Evolutionary conservation across 23 tunicate species (phyloP), one percentile per base, ranked within the genome.

Genomic region (Diplosoma virens): DNA sequence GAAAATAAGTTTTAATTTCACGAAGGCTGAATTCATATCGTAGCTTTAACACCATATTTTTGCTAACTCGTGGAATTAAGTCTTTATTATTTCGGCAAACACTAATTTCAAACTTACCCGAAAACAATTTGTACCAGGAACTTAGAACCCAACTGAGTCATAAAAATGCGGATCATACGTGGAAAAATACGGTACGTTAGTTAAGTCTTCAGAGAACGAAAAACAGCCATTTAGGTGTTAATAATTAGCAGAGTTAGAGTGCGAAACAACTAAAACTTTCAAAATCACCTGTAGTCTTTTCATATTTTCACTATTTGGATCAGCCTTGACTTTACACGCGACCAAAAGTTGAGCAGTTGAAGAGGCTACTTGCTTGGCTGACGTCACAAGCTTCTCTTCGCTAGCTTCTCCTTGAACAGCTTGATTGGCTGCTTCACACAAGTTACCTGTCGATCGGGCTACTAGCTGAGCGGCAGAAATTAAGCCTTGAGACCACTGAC

Each of bases 251-350:
- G n/a, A n/a, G n/a, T n/a, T n/a, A n/a, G n/a, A n/a, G n/a, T n/a
- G n/a, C n/a, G n/a, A n/a, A 9, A 45, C 16, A 45, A 45, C 16
- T 45, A 45, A 9, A 16, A 45, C 52, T 11, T 9, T 16, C 11
- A 11, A 45, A 16, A 9, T 41, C 72, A 87, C 90, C 87, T 94
- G 93, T 24, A 93, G 56, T 5, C 98, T 85, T 36, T 94, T 87
- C 95, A 87, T 87, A 54, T 88, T 87, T 70, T 94, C 99, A 56
- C 99, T 94, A 80, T 94, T 84, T 2, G 99, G 95, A 32, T 94
- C 99, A 23, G 99, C 95, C 66, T 88, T 94, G 9, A 88, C 95
- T 84, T 88, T 88, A 55, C 99, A 94, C 56, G 99, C 95, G 47
- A 87, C 89, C 77, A 94, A 54, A 0, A 94, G 86, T 67, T 94